Evolutionary conservation across 1,140 invertebrate genomes (phyloP), one percentile per base, ranked within the genome.

Genomic region (Myzus persicae): DNA sequence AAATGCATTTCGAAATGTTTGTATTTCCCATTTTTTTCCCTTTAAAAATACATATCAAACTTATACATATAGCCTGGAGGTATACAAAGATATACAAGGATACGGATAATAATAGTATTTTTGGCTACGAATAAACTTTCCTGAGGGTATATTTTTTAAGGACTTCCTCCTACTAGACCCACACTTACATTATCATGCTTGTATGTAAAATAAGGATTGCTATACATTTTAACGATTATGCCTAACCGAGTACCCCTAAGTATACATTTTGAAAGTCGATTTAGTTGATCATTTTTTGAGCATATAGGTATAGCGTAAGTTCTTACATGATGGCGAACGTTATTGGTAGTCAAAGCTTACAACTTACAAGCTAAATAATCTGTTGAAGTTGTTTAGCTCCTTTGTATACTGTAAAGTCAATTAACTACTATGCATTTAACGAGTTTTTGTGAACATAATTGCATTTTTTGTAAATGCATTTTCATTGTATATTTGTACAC

Each of bases 61-160:
- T 76, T 18, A n/a, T 44, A 87, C 40, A 46, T 87, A 87, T 46
- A 87, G 26, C 42, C 31, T n/a, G 42, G 5, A 42, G 40, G 40
- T 87, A 44, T 87, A n/a, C 40, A 31, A 59, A 59, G 9, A 59
- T 59, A 59, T 59, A 31, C 59, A 40, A 82, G 81, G 7, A 82
- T 82, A 82, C 22, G 24, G 82, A 26, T 42, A 85, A 42, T 46
- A 36, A 88, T 48, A 48, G 31, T 36, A 48, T 48, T 88, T 48
- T 88, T 88, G 40, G 31, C 84, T 44, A n/a, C 9, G 42, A 87
- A 87, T 87, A 87, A 87, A 87, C 40, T 44, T 87, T 31, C 42
- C 84, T 26, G 31, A 18, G 40, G 42, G 31, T 87, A 40, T 76
- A 76, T 76, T 76, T 67, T 87, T 87, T 87, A 31, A 87, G 40